Base-by-base conservation (phyloP, 2,113 vertebrate genomes). In the Pitta sordida region DNA sequence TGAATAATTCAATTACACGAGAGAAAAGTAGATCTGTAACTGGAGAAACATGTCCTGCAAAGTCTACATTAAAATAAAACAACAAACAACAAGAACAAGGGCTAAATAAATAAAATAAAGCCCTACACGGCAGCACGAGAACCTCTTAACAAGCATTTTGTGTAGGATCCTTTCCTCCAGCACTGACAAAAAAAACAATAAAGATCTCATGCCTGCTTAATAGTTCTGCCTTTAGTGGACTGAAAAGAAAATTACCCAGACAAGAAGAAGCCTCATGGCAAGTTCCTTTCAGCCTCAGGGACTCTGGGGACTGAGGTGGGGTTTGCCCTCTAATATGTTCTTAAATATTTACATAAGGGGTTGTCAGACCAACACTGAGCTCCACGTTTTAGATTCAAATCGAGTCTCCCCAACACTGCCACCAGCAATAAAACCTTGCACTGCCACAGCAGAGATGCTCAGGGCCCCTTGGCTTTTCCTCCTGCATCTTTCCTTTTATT, bases 131-230 rank as follows among this genome's bases (percentile, higher is more conserved):
- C 74, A 86, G 84, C 63, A 39, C 36, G 7, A 88, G 74, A 70
- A 9, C 46, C 27, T 87, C 63, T 83, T 95, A 86, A 81, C 92
- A 86, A 96, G 70, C 84, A 48, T 75, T 41, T 63, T 70, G 53
- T 84, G 81, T 74, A 37, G 93, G 79, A 78, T 74, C 74, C 58
- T 91, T 90, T 95, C 89, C 90, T 84, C 24, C 52, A 93, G 90
- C 78, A 44, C 49, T 77, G 76, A 91, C 83, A 95, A 59, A 73
- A 71, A n/a, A 93, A 96, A 73, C 93, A 96, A 89, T 92, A 88
- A 76, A 96, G 69, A 76, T 94, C 76, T 96, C 71, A 22, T 16
- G 56, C 86, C 81, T 89, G 52, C 34, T 69, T 96, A 94, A 95
- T 84, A 82, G 76, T 68, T 92, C 48, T 90, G 60, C 80, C 93